These are phyloP conservation scores for Zophobas morio DNA, from an alignment of 1,140 invertebrate genomes.

Conservation along the genomic window DNA sequence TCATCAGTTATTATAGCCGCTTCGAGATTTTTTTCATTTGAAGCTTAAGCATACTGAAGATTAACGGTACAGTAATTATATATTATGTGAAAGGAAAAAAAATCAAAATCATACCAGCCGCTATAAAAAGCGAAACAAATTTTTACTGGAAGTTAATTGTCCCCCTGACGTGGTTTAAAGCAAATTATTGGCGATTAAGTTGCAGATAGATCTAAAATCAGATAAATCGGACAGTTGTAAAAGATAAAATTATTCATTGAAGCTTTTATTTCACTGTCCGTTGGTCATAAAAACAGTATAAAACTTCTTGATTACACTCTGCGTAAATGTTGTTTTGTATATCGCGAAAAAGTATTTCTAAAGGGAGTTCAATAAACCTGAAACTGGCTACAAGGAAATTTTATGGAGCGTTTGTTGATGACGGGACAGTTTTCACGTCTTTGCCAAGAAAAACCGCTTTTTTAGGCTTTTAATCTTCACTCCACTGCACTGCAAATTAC, in stretches of 20 bases:
- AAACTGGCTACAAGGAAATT: slow-evolving; percentile 13
- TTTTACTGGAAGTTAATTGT: slow-evolving; percentile 27
- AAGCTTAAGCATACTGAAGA: not conserved
- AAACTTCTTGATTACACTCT: slow-evolving; percentile 26
- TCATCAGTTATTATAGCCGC: slow-evolving; percentile 5
- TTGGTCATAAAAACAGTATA: slow-evolving; percentile 31
- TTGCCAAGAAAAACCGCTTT: slow-evolving; percentile 5
- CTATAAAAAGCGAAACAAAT: slow-evolving; percentile 16
- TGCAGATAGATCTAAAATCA: slow-evolving; percentile 1
- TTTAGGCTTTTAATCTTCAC: slow-evolving; percentile 8
- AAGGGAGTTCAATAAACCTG: slow-evolving; percentile 42
- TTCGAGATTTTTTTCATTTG: not conserved
- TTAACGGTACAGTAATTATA: slow-evolving; percentile 12
- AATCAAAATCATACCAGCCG: not conserved
- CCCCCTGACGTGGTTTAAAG: not conserved
- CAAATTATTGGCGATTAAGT: slow-evolving; percentile 4
- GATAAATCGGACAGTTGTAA: not conserved
- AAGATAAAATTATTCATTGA: slow-evolving; percentile 25
- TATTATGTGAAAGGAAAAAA: slow-evolving; percentile 2
- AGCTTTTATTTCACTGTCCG: slow-evolving; percentile 29
- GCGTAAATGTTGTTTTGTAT: slow-evolving; percentile 19
- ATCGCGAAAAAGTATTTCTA: slow-evolving; percentile 24
- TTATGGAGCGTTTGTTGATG: slow-evolving; percentile 27
- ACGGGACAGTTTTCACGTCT: slow-evolving; percentile 27
- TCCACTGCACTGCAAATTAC: not conserved